A percentile compares a stretch with the other conserved stretches of the same genome.
These are phyloP conservation scores for Toxostoma redivivum DNA, from an alignment of 2,113 vertebrate species.

Conservation along the genomic window DNA sequence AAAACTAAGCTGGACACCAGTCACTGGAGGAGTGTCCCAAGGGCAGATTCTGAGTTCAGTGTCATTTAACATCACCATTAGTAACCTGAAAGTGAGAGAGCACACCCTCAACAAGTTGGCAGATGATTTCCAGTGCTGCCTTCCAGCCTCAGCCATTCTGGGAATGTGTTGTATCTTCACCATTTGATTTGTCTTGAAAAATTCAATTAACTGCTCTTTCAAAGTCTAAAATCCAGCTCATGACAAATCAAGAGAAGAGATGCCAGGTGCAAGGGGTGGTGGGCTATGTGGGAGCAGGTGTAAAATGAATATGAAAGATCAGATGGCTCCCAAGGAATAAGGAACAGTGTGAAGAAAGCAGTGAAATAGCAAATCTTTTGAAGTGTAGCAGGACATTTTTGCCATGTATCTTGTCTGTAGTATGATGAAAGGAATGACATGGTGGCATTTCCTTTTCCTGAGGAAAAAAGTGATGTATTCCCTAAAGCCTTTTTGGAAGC, in stretches of 20 bases:
- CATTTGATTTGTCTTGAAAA: background rate
- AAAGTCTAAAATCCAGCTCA: background rate
- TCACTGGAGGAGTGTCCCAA: background rate
- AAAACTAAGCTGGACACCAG: background rate
- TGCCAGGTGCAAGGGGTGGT: rapidly evolving
- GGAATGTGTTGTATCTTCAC: background rate
- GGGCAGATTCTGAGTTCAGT: background rate
- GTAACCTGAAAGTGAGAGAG: background rate
- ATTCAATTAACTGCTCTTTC: background rate
- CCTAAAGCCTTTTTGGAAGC: background rate
- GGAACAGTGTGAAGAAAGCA: background rate
- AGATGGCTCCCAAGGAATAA: background rate
- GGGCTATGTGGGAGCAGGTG: background rate
- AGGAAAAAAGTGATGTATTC: background rate
- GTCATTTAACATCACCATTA: background rate
- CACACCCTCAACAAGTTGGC: background rate
- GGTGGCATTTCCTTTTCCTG: background rate
- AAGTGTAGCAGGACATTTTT: background rate
- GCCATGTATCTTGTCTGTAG: background rate
- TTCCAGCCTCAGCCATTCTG: background rate
- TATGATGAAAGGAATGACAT: background rate
- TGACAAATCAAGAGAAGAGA: background rate
- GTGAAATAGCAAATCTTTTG: background rate
- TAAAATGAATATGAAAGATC: background rate
- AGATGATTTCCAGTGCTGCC: background rate